Conservation (phyloP, 2,888 invertebrate genomes). For the Apamea sordens region DNA sequence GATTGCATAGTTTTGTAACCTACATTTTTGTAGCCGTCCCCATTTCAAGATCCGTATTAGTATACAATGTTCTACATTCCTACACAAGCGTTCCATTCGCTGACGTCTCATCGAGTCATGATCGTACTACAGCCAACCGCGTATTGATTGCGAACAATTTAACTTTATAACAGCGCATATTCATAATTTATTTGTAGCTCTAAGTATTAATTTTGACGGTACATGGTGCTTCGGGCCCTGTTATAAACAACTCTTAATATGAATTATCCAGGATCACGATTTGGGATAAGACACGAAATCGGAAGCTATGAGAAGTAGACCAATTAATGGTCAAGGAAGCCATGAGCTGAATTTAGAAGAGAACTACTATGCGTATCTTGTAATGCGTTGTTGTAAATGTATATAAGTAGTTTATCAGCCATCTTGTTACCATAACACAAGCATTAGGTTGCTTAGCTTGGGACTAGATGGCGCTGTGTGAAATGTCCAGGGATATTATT, state of each 20-base stretch:
- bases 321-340: not conserved
- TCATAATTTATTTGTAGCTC: not conserved
- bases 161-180: not conserved
- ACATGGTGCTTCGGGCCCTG: not conserved
- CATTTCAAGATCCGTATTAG: conserved; percentile 28
- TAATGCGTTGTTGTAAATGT: too few species aligned
- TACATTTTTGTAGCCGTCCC: conserved; percentile 7
- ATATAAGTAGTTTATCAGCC: too few species aligned
- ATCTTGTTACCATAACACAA: too few species aligned
- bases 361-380: not conserved
- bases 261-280: not conserved
- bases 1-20: conserved; percentile 31
- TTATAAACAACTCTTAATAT: not conserved
- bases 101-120: not conserved
- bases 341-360: not conserved
- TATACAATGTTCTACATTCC: conserved; percentile 28
- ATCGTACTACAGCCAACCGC: not conserved
- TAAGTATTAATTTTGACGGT: not conserved
- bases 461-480: too few species aligned
- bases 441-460: too few species aligned
- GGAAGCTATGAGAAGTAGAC: not conserved
- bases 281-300: not conserved
- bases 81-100: conserved; percentile 1
- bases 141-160: conserved; percentile 4
- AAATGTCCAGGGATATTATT: too few species aligned